Evolutionary conservation across 2,797 vertebrate genomes (phyloP).

Genomic region (Rhynchotus rufescens): DNA sequence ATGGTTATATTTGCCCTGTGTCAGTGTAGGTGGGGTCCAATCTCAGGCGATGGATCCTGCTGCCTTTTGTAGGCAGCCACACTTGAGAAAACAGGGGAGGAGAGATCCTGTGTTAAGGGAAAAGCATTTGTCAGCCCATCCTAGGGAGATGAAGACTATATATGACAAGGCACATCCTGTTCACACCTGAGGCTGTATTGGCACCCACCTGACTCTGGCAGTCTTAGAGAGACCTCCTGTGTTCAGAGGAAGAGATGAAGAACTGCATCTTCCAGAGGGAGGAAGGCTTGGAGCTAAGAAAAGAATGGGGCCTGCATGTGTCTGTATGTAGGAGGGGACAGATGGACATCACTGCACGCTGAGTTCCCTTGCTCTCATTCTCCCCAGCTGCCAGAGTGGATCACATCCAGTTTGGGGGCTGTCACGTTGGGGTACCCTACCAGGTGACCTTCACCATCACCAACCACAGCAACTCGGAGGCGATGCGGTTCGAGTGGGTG

Average conservation of each 20-base stretch:
- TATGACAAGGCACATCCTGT: background rate
- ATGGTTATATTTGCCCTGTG: background rate
- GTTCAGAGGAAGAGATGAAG: background rate
- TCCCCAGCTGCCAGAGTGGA: constrained; percentile 76
- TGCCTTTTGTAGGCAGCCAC: background rate
- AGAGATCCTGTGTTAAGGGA: background rate
- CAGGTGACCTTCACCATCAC: constrained; percentile 86
- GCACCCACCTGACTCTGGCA: background rate
- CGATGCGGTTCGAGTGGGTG: constrained; percentile 90
- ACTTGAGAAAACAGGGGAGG: background rate
- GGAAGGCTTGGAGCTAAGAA: background rate
- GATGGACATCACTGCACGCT: background rate
- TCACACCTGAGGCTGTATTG: background rate
- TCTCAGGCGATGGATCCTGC: background rate
- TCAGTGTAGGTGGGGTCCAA: background rate
- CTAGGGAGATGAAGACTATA: background rate
- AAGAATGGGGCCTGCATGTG: fast-evolving
- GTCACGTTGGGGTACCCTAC: constrained; percentile 78
- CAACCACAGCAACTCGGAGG: constrained; percentile 83
- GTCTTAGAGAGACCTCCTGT: fast-evolving
- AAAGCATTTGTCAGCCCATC: background rate
- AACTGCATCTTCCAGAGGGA: background rate
- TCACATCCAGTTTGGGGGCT: constrained; percentile 87
- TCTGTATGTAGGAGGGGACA: fast-evolving
- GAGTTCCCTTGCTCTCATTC: background rate